Evolutionary conservation across 2,797 vertebrate genomes (phyloP).

Genomic region (Lacerta viridis): DNA sequence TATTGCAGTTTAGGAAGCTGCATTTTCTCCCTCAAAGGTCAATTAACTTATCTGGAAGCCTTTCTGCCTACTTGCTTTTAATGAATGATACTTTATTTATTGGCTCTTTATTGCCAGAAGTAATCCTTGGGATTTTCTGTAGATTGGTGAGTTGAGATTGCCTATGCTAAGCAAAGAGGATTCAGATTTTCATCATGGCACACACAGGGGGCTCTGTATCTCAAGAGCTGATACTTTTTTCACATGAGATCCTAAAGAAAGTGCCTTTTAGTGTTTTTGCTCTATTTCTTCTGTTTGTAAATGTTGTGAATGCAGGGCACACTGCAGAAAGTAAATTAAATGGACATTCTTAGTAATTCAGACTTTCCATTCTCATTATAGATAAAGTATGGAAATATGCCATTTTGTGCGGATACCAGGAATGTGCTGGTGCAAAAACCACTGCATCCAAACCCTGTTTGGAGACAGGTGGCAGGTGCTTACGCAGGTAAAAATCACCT

Average conservation of each 20-base stretch:
- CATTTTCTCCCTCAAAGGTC: background rate
- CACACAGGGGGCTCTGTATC: background rate
- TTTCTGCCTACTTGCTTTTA: background rate
- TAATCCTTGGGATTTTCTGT: background rate
- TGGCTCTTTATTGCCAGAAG: background rate
- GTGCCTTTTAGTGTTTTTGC: background rate
- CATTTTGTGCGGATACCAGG: too few species aligned
- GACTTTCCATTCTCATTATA: background rate
- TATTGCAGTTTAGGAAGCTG: background rate
- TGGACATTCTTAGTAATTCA: background rate
- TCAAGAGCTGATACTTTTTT: background rate
- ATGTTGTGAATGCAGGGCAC: background rate
- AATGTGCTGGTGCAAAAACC: too few species aligned
- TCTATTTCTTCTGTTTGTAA: background rate
- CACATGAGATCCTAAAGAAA: background rate
- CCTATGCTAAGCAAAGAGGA: background rate
- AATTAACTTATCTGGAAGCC: conserved; percentile 12
- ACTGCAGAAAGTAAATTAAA: background rate
- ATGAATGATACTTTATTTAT: background rate
- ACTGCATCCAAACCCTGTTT: too few species aligned
- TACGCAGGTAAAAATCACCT: too few species aligned
- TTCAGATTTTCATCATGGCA: background rate
- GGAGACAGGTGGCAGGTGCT: too few species aligned
- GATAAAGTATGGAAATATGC: too few species aligned
- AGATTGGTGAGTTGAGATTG: background rate